Conservation (phyloP, 2,888 invertebrate species). For the Nipponacmea schrenckii region DNA sequence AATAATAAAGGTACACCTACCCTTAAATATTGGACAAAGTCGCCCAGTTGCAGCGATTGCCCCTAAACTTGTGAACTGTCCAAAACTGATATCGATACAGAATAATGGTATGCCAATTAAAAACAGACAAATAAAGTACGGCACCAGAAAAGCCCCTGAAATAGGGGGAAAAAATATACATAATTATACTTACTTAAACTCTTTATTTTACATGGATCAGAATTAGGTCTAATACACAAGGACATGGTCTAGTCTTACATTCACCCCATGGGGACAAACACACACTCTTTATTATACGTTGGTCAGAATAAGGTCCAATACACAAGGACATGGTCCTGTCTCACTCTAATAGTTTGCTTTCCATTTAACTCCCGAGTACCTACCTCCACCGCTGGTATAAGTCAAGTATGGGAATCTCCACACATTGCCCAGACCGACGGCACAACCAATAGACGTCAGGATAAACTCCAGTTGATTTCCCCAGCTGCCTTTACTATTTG, state of each 20-base stretch:
- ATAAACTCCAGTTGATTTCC: conserved; percentile 37
- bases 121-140: conserved; percentile 47
- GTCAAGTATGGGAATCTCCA: conserved; percentile 48
- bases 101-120: conserved; percentile 60
- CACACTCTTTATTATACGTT: too few relatives aligned
- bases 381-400: conserved; percentile 51
- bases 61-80: conserved; percentile 58
- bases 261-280: too few relatives aligned
- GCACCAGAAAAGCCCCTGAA: conserved; percentile 56
- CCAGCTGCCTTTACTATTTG: conserved; percentile 27
- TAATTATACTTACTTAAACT: too few relatives aligned
- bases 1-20: conserved; percentile 26
- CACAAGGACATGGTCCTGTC: too few relatives aligned
- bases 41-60: conserved; percentile 54
- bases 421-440: conserved; percentile 40
- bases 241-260: too few relatives aligned
- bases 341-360: too few relatives aligned
- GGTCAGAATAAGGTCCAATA: too few relatives aligned
- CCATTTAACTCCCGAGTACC: neutral
- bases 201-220: too few relatives aligned
- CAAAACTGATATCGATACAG: conserved; percentile 54
- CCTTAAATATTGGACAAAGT: conserved; percentile 57
- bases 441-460: conserved; percentile 39
- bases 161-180: conserved; percentile 12
- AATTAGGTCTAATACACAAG: too few relatives aligned